These are phyloP conservation scores for Tachypleus tridentatus DNA, from an alignment of 1,140 invertebrate species.

Conservation along the genomic window DNA sequence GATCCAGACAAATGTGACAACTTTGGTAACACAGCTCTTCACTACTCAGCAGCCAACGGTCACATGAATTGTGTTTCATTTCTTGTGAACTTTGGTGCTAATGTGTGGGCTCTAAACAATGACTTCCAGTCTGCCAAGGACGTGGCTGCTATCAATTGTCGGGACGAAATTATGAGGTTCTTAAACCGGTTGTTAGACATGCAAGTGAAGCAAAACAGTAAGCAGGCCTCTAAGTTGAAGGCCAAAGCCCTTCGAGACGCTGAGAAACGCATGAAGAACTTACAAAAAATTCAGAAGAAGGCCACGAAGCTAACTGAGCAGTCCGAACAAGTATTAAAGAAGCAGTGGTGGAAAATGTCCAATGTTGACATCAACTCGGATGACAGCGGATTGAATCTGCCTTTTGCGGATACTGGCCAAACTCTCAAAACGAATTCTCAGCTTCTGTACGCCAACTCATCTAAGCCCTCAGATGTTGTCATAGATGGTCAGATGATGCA, in stretches of 20 bases:
- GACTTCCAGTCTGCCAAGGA: conserved; percentile 84
- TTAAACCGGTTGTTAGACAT: conserved; percentile 69
- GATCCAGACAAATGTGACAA: conserved; percentile 82
- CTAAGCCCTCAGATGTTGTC: conserved; percentile 27
- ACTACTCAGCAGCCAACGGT: conserved; percentile 70
- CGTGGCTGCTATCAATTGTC: conserved; percentile 71
- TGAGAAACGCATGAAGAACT: conserved; percentile 71
- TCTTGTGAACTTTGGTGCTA: conserved; percentile 84
- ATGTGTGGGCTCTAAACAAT: conserved; percentile 82
- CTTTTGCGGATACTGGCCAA: too few species aligned
- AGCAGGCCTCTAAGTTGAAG: conserved; percentile 38
- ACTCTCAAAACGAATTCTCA: background rate
- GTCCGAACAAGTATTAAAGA: conserved; percentile 56
- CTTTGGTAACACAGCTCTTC: conserved; percentile 84
- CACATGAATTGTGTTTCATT: conserved; percentile 85
- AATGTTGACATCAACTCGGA: background rate
- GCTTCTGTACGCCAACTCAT: conserved; percentile 8
- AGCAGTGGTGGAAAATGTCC: conserved; percentile 28
- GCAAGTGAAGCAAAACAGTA: conserved; percentile 63
- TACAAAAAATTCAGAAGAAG: conserved; percentile 69
- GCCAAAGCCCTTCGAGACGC: conserved; percentile 54
- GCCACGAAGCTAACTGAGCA: conserved; percentile 58
- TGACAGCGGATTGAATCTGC: too few species aligned
- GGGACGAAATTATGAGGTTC: conserved; percentile 53
- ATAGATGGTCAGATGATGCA: conserved; percentile 5